Evolutionary conservation across 2,113 vertebrate species (phyloP), one percentile per base, ranked within the genome.

Genomic region (Eolophus roseicapilla): DNA sequence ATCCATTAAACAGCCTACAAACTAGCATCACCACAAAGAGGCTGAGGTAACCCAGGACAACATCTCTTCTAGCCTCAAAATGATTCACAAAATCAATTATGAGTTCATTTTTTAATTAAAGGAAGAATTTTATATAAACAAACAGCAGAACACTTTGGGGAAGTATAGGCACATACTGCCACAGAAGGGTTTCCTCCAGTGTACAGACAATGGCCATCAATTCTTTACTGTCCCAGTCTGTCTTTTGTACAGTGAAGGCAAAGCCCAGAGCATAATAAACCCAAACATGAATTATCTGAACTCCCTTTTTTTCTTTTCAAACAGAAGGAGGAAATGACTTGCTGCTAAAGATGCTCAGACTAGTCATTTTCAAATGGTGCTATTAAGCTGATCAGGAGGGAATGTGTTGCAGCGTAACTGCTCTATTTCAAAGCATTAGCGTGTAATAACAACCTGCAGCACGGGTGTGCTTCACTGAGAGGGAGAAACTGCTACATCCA

Each of bases 61-160:
- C 35, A 27, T 55, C 55, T 81, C 52, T 75, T 62, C 19, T 62
- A 62, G 23, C 55, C 25, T 47, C 57, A 92, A 81, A 88, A 86
- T 62, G 44, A 88, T 82, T 92, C 68, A 84, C 49, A 64, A 28
- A 90, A 82, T 65, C 59, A 63, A 90, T 68, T 53, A 94, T 31
- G 49, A 77, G 46, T 86, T 92, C 29, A 20, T 63, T 83, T 82
- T 95, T 95, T 96, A 94, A 94, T 94, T 77, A 89, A 92, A 89
- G 19, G 28, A 90, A 87, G 31, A 95, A 76, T 86, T 93, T 86
- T 93, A 93, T 43, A 78, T 37, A 82, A 81, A 83, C 27, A 68
- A 85, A 64, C 24, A 83, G 67, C 27, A 69, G 41, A 88, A 85
- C 28, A 33, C 65, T 85, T 8, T 44, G 43, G 29, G 71, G 59